Evolutionary conservation across 2,797 vertebrate species (phyloP), one percentile per base, ranked within the genome.

Genomic region (Muscicapa striata): DNA sequence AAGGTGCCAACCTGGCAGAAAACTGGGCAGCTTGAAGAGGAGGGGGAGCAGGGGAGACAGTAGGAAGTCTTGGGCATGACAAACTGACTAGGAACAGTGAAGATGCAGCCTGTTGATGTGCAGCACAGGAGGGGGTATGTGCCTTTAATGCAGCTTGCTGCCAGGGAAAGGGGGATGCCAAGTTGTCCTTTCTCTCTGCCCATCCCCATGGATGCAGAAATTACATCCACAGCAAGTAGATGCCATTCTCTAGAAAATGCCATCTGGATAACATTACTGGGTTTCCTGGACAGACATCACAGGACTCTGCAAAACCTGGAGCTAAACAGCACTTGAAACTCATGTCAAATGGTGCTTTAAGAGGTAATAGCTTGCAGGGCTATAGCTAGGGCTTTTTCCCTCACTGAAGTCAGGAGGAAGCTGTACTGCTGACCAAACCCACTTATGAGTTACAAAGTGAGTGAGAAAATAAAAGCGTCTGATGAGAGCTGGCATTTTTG

Each of bases 201-300:
- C 11, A 13, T 81, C 62, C 82, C 69, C 8, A n/a, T 4, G 49
- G 68, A 84, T 0, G 7, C 21, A 94, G 84, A 89, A 95, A 92
- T 84, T 77, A 43, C 54, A 83, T 91, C 59, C 40, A 64, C 0
- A 0, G 82, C 0, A 1, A 93, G 32, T 9, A n/a, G 54, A 91
- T 94, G 89, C 74, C 73, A 87, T 92, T 76, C 66, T 90, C 87
- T 91, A 90, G 89, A 96, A 95, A 87, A 94, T 78, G 67, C 74
- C 89, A 93, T 88, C 89, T 96, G 89, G 77, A 97, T 43, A 84
- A 74, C 67, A 79, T 85, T 91, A 81, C 29, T 40, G 78, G 63
- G 34, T 62, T 93, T 92, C 58, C 85, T 90, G 87, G 80, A 87
- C 82, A 77, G 62, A 93, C 63, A 89, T 62, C 69, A 84, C 64